Base-by-base conservation (phyloP, 2,797 vertebrate species). In the Amphiprion clarkii region DNA sequence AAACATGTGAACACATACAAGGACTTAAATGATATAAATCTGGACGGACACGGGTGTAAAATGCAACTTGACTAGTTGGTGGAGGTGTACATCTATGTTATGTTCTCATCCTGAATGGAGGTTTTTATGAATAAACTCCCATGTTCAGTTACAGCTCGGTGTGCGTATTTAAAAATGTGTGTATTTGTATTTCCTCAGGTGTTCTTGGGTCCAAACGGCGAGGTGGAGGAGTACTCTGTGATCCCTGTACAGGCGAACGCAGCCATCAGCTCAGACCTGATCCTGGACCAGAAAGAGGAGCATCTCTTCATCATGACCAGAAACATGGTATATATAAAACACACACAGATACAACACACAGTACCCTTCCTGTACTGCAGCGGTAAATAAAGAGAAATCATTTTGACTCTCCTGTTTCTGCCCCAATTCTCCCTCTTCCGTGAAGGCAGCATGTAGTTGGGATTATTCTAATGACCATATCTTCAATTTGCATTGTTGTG, bases 221-320 rank as follows among this genome's bases (percentile, higher is more conserved):
- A 97, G 56, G 95, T 96, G 29, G 94, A 94, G 40, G 90, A 95
- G 33, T 99, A 99, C 0, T 73, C 95, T 1, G 95, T 95, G 0
- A 82, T 96, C 64, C 82, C 86, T 71, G 93, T 98, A 76, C 96
- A 98, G 77, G 84, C 85, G 39, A 97, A 96, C 10, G 81, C 94
- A 12, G 81, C 94, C 0, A 97, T 99, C 86, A 97, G 94, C 71
- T 93, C 95, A 53, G 98, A 99, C 86, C 95, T 99, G 42, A 91
- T 95, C 49, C 97, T 99, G 40, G 98, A 99, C 90, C 94, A 95
- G 87, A 58, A 80, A 1, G 96, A 96, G 58, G 94, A 97, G 71
- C 93, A 99, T 73, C 94, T 99, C 51, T 99, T 98, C 63, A 95
- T 98, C 85, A 97, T 98, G 96, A 99, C 98, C 25, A 95, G 92